Evolutionary conservation across 2,113 vertebrate genomes (phyloP).

Genomic region (Cheirogaleus medius): DNA sequence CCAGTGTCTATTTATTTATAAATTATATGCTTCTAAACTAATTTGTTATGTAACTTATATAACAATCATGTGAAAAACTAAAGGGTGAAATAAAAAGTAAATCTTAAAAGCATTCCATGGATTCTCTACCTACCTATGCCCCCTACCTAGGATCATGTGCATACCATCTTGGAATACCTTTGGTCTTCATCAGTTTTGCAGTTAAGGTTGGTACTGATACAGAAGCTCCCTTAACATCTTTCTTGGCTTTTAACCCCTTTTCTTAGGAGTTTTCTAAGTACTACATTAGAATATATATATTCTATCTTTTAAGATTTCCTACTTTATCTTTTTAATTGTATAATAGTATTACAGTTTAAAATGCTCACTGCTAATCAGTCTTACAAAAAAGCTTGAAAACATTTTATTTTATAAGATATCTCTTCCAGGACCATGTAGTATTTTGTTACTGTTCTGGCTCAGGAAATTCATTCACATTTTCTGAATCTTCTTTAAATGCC

Average conservation of each 20-base stretch:
- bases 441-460: background rate
- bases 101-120: background rate
- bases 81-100: background rate
- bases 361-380: background rate
- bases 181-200: background rate
- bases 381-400: slow-evolving; percentile 3
- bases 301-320: background rate
- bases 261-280: slow-evolving; percentile 1
- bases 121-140: background rate
- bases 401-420: slow-evolving; percentile 18
- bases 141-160: background rate
- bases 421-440: background rate
- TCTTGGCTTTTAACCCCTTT: background rate
- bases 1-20: background rate
- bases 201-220: background rate
- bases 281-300: background rate
- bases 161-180: background rate
- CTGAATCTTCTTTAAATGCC: background rate
- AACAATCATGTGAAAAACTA: background rate
- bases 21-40: background rate
- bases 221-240: background rate
- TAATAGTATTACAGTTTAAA: background rate
- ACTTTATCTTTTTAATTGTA: background rate
- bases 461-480: background rate
- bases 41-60: background rate